These are phyloP conservation scores for Parnassius smintheus DNA, from an alignment of 2,888 invertebrate genomes.

Conservation along the genomic window DNA sequence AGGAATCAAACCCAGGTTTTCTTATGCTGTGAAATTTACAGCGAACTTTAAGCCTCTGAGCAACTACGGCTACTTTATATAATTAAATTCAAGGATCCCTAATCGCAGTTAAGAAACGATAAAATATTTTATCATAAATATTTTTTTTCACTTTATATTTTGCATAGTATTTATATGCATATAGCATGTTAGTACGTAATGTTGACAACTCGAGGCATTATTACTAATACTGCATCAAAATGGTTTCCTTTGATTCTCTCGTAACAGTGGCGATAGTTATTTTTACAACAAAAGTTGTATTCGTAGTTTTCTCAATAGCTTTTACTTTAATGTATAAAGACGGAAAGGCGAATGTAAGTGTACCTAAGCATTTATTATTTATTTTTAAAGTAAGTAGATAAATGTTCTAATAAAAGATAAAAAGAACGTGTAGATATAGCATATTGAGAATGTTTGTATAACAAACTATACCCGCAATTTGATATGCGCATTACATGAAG, in stretches of 20 bases:
- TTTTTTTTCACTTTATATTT: constrained; percentile 1
- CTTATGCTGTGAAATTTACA: no score
- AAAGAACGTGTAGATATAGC: no score
- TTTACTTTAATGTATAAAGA: constrained; percentile 14
- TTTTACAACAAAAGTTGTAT: constrained; percentile 10
- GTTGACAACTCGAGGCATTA: neutral
- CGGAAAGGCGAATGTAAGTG: constrained; percentile 3
- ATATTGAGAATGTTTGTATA: no score
- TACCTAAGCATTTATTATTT: neutral
- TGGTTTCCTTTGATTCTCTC: constrained; percentile 4
- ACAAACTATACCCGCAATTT: no score
- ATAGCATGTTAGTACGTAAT: neutral
- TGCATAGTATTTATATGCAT: no score
- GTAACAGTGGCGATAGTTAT: constrained; percentile 17
- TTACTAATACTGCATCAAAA: no score
- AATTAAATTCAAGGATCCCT: constrained; percentile 14
- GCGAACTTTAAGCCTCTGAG: no score
- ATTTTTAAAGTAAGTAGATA: no score
- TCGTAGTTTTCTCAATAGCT: constrained; percentile 13
- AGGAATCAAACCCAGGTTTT: no score
- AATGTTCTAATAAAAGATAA: no score
- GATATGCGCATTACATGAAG: no score
- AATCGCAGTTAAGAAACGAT: constrained; percentile 17
- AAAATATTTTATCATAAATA: constrained; percentile 12
- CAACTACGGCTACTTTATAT: no score